Evolutionary conservation across 2,113 vertebrate species (phyloP), one percentile per base, ranked within the genome.

Genomic region (Poecilia latipinna): DNA sequence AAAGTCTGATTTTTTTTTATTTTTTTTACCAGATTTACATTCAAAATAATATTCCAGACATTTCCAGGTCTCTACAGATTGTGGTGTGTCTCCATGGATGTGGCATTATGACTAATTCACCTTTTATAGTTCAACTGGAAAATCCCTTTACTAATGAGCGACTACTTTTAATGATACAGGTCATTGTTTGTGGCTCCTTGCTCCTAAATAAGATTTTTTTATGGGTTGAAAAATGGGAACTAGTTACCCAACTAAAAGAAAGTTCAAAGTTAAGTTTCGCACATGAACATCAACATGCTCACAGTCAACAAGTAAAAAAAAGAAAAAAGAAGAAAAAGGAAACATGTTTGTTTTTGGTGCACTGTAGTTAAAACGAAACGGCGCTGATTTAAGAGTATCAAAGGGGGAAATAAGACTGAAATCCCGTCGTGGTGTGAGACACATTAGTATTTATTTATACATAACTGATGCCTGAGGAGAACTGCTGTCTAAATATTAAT

Each of bases 351-450:
- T 29, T 69, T 79, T 75, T 60, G 72, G 35, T 33, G 70, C 65
- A 74, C 64, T 0, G 32, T 54, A 68, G 61, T 42, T 64, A 32
- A 85, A 70, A 85, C 29, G 68, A 61, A 65, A 70, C 57, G 17
- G 62, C 65, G 33, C 60, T 73, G 78, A 84, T 83, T 89, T 75
- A 69, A 77, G 61, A 75, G 13, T 60, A 84, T 84, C 81, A 89
- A 87, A 86, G 78, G 10, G 67, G 60, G 77, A 86, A 48, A 51
- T 44, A 65, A 78, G 60, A 82, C 32, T 28, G 33, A 83, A 83
- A 85, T 61, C 77, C 77, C 60, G 37, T 81, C 60, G 69, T 48
- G 73, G 42, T 74, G 69, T 68, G 80, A 86, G 77, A 79, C 72
- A 61, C 11, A 26, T 76, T 32, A 24, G 39, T 80, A 70, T 68